A percentile compares a stretch with the other conserved stretches of the same genome.
Conservation (phyloP, 2,888 invertebrate genomes). For the Parascotia fuliginaria region DNA sequence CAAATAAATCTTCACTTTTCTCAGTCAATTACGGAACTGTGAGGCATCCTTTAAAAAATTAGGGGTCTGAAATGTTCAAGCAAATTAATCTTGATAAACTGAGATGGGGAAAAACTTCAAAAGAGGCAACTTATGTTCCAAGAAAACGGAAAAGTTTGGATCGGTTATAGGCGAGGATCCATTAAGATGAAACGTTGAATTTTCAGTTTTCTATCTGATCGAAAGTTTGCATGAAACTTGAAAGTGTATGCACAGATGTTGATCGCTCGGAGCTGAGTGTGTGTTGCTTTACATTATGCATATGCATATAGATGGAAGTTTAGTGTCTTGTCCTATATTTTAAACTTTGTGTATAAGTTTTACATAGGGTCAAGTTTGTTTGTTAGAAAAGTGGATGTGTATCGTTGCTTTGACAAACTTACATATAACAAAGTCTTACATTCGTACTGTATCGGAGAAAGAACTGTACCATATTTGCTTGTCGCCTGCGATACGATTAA, state of each 20-base stretch:
- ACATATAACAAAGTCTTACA: too few relatives aligned
- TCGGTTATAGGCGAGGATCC: constrained; percentile 37
- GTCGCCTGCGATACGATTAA: too few relatives aligned
- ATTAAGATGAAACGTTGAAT: constrained; percentile 37
- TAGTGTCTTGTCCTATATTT: neutral
- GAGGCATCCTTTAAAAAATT: constrained; percentile 3
- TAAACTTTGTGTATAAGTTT: neutral
- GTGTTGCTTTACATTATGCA: constrained; percentile 2
- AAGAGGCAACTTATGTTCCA: constrained; percentile 28
- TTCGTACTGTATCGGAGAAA: too few relatives aligned
- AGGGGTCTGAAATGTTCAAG: constrained; percentile 1
- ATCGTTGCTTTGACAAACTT: too few relatives aligned
- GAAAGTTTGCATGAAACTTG: constrained; percentile 26
- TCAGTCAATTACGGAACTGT: neutral
- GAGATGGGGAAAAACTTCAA: constrained; percentile 28
- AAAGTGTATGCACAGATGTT: constrained; percentile 30
- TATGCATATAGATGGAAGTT: neutral
- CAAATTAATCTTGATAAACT: constrained; percentile 38
- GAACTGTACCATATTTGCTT: too few relatives aligned
- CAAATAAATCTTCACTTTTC: neutral
- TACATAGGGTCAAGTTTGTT: too few relatives aligned
- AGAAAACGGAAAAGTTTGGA: constrained; percentile 39
- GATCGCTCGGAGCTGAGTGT: constrained; percentile 2
- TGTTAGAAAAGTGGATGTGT: too few relatives aligned
- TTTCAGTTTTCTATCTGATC: constrained; percentile 39